phyloP scores from a whole-genome alignment of 37 sponge, comb jelly and placozoan genomes.

The Agelas oroides region DNA sequence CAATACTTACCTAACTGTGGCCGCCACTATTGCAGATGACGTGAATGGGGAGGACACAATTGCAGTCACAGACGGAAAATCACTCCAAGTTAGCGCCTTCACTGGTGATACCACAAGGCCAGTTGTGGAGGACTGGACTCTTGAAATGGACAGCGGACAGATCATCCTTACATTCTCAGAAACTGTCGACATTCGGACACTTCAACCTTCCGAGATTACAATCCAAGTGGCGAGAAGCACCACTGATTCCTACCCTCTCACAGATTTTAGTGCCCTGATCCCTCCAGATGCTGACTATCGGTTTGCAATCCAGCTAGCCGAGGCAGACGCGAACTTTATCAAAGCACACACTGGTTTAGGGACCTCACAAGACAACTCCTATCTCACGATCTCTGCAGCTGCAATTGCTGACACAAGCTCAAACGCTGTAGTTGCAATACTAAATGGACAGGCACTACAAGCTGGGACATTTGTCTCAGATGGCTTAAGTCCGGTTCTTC shows the following conservation, averaged over 20 bases:
- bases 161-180: constrained; percentile 83
- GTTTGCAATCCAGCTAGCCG: constrained; percentile 59
- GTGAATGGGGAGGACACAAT: constrained; percentile 70
- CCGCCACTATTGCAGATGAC: constrained; percentile 84
- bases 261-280: constrained; percentile 32
- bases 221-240: constrained; percentile 32
- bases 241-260: constrained; percentile 45
- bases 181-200: constrained; percentile 71
- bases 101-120: constrained; percentile 65
- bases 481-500: constrained; percentile 49
- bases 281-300: constrained; percentile 81
- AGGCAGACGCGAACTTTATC: constrained; percentile 75
- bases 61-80: constrained; percentile 92
- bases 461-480: constrained; percentile 46
- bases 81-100: constrained; percentile 58
- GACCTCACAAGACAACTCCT: constrained; percentile 64
- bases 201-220: constrained; percentile 43
- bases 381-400: constrained; percentile 48
- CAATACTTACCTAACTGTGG: constrained; percentile 73
- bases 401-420: constrained; percentile 71
- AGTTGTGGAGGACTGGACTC: constrained; percentile 37
- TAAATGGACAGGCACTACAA: constrained; percentile 29
- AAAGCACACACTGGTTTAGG: constrained; percentile 67
- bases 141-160: constrained; percentile 75
- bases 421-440: constrained; percentile 68